Percentiles rank a stretch among this genome's conserved stretches.
Evolutionary conservation across 2,797 vertebrate species (phyloP).

Genomic region (Harpagifer antarcticus): DNA sequence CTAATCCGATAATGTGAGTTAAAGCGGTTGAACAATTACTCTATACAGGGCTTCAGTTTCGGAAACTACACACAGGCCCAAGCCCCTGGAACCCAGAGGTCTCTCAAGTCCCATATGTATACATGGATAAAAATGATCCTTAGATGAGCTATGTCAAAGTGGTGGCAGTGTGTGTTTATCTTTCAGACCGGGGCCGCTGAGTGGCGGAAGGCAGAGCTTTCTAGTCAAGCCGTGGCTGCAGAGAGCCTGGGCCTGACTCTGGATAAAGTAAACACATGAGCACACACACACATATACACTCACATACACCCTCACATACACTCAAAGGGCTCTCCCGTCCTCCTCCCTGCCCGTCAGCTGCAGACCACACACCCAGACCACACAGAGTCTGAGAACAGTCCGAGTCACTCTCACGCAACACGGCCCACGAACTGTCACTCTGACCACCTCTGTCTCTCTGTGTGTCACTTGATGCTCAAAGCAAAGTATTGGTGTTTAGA

Average conservation of each 20-base stretch:
- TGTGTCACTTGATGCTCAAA: slow-evolving; percentile 36
- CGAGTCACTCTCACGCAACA: slow-evolving; percentile 91
- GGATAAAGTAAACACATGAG: slow-evolving; percentile 82
- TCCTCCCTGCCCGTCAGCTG: slow-evolving; percentile 88
- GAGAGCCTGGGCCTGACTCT: slow-evolving; percentile 75
- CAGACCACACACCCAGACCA: slow-evolving; percentile 98
- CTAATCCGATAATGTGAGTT: slow-evolving; percentile 1
- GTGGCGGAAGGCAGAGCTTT: slow-evolving; percentile 73
- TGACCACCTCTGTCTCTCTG: slow-evolving; percentile 52
- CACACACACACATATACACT: slow-evolving; percentile 28
- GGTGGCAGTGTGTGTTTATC: slow-evolving; percentile 73
- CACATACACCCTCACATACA: slow-evolving; percentile 66
- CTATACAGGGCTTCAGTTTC: slow-evolving; percentile 31
- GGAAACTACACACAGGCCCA: slow-evolving; percentile 31
- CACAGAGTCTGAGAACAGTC: slow-evolving; percentile 87
- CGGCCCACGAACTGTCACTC: slow-evolving; percentile 88
- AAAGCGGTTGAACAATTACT: slow-evolving; percentile 12
- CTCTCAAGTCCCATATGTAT: slow-evolving; percentile 56
- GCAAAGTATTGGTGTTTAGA: slow-evolving; percentile 30
- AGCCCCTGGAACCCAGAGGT: slow-evolving; percentile 34
- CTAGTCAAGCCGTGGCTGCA: slow-evolving; percentile 68
- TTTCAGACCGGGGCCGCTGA: slow-evolving; percentile 62
- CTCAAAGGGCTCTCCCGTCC: slow-evolving; percentile 66
- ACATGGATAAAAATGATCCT: slow-evolving; percentile 57
- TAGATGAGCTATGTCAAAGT: slow-evolving; percentile 68